These are phyloP conservation scores for Mallotus villosus DNA, from an alignment of 2,797 vertebrate genomes.

Conservation along the genomic window DNA sequence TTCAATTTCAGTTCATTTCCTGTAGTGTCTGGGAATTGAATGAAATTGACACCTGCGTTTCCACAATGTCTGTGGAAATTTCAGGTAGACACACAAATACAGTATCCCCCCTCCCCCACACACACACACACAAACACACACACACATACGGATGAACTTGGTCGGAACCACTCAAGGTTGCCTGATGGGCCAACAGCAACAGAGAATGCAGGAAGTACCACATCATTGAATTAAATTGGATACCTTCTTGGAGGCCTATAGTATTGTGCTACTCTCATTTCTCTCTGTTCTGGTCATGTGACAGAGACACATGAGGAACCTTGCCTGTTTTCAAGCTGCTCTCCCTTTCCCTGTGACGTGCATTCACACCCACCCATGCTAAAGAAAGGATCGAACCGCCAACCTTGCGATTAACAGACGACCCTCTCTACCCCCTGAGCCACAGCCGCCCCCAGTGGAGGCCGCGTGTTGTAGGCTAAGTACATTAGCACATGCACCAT, in stretches of 20 bases:
- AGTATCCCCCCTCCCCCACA: neutral
- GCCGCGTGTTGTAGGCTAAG: slow-evolving; percentile 24
- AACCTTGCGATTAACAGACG: too few species aligned
- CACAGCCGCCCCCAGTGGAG: too few species aligned
- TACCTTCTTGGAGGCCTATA: slow-evolving; percentile 52
- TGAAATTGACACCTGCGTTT: neutral
- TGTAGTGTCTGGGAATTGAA: neutral
- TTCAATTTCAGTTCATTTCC: neutral
- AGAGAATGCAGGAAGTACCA: slow-evolving; percentile 71
- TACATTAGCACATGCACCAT: slow-evolving; percentile 61
- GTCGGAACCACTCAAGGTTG: slow-evolving; percentile 39
- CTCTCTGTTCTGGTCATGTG: slow-evolving; percentile 47
- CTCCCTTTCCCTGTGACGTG: slow-evolving; percentile 12
- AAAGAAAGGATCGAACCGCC: too few species aligned
- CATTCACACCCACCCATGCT: slow-evolving; percentile 15
- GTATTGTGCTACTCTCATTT: slow-evolving; percentile 45
- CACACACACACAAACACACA: slow-evolving; percentile 24
- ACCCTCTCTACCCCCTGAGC: too few species aligned
- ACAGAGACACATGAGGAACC: slow-evolving; percentile 38
- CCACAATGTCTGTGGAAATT: too few species aligned
- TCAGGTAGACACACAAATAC: neutral
- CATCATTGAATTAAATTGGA: slow-evolving; percentile 72
- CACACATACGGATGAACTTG: slow-evolving; percentile 1
- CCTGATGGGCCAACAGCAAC: slow-evolving; percentile 55
- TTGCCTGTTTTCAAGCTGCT: slow-evolving; percentile 32